Conservation (phyloP, 2,888 invertebrate species). For the Synergus itoensis region DNA sequence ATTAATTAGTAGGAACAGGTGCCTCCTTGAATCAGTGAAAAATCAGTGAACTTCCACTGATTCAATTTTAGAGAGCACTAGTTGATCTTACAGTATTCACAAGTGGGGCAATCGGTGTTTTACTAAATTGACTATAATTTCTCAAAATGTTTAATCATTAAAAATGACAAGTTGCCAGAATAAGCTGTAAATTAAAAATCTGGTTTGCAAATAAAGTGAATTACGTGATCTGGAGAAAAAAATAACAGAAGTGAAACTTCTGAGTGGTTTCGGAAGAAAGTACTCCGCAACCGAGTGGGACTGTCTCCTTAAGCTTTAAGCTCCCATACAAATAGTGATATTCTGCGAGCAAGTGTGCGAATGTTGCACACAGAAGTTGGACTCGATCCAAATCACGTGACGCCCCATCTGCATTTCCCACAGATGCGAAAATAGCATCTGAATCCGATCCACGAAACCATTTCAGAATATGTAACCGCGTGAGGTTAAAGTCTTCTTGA, state of each 20-base stretch:
- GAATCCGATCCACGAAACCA: slow-evolving; percentile 48
- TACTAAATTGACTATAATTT: background rate
- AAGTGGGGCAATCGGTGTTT: background rate
- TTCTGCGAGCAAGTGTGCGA: slow-evolving; percentile 44
- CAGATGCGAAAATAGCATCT: slow-evolving; percentile 70
- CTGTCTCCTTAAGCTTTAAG: slow-evolving; percentile 34
- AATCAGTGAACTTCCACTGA: no score
- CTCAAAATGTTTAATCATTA: background rate
- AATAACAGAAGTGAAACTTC: slow-evolving; percentile 1
- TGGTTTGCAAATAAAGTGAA: background rate
- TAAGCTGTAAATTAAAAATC: background rate
- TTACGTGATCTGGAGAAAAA: background rate
- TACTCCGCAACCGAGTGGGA: slow-evolving; percentile 14
- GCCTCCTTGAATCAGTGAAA: background rate
- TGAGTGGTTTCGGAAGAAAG: slow-evolving; percentile 32
- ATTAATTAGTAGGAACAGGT: background rate
- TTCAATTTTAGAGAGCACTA: no score
- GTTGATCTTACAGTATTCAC: background rate
- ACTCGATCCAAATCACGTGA: slow-evolving; percentile 69
- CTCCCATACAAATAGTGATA: slow-evolving; percentile 35
- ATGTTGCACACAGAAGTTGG: slow-evolving; percentile 60
- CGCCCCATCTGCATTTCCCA: slow-evolving; percentile 72
- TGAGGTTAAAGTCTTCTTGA: slow-evolving; percentile 39
- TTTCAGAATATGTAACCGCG: slow-evolving; percentile 52
- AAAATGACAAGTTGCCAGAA: background rate